Percentiles rank a stretch among this genome's conserved stretches.
phyloP scores from a whole-genome alignment of 2,888 invertebrate genomes.

The Pollenia angustigena region DNA sequence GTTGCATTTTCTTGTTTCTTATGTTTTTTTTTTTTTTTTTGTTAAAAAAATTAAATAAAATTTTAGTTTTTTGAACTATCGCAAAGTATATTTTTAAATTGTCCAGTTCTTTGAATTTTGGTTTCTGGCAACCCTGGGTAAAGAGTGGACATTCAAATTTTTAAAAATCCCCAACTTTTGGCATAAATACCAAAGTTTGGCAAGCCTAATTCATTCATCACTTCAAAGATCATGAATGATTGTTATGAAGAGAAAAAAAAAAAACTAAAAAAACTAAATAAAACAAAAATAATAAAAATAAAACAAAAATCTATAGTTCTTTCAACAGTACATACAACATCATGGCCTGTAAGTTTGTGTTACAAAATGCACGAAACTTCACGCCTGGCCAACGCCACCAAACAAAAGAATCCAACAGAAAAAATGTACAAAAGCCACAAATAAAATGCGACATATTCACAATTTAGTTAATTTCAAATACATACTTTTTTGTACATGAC shows the following conservation, averaged over 20 bases:
- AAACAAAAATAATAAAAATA: background rate
- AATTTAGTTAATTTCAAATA: background rate
- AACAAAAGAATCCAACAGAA: slow-evolving; percentile 61
- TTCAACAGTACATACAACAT: slow-evolving; percentile 42
- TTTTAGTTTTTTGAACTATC: too few relatives aligned
- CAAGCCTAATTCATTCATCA: background rate
- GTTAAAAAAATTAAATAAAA: too few relatives aligned
- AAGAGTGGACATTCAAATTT: too few relatives aligned
- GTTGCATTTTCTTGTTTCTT: too few relatives aligned
- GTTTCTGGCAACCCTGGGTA: too few relatives aligned
- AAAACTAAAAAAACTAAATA: background rate
- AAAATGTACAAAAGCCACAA: slow-evolving; percentile 30
- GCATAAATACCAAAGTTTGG: background rate
- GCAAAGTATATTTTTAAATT: too few relatives aligned
- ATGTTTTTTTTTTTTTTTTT: too few relatives aligned
- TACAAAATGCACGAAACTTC: slow-evolving; percentile 71
- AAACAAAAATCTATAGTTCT: slow-evolving; percentile 50
- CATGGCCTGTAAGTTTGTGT: slow-evolving; percentile 55
- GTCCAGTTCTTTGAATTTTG: too few relatives aligned
- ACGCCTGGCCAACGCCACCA: slow-evolving; percentile 73
- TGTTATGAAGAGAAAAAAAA: slow-evolving; percentile 35
- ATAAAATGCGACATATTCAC: slow-evolving; percentile 53
- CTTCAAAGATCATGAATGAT: slow-evolving; percentile 17
- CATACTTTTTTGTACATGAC: too few relatives aligned
- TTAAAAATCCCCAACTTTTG: background rate